Evolutionary conservation across 2,113 vertebrate genomes (phyloP), one percentile per base, ranked within the genome.

Genomic region (Dolichotis patagonum): DNA sequence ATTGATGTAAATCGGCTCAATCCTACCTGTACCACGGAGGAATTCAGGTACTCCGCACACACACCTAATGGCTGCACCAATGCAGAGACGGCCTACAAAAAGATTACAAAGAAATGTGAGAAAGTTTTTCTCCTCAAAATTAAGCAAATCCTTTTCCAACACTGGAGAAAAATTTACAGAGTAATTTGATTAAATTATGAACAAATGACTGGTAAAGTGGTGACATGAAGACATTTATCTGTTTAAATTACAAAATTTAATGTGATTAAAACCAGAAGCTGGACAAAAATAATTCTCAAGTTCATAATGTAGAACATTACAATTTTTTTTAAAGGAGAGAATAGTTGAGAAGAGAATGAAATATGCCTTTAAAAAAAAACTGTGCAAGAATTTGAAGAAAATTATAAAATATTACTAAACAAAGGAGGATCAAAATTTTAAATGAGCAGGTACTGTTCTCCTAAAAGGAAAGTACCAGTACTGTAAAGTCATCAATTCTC

Each of bases 11-110:
- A 96, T 90, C 22, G 67, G 89, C 43, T 30, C 73, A 5, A 17
- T 77, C 98, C 98, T 98, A 99, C 99, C 99, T 99, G 99, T 52
- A 99, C 99, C 52, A 99, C 99, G 7, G 99, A 99, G 92, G 99
- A 99, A 98, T 99, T 99, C 30, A 99, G 99, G 98, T 99, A 99
- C 96, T 99, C 99, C 69, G 99, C 99, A 98, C 99, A 99, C 22
- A 99, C 99, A 62, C 99, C 99, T 26, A 99, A 99, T 19, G 99
- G 99, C 11, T 99, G 99, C 88, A 99, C 99, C 97, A 99, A 97
- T 24, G 99, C 99, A 17, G 99, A 99, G 24, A 99, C 99, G 71
- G 99, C 99, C 99, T 99, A 97, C 30, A 96, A 96, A 85, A 96
- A 98, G 60, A 92, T 88, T 11, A 98, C 38, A 54, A 38, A 96